Evolutionary conservation across 1,140 invertebrate species (phyloP).

Genomic region (Neodiprion pinetum): DNA sequence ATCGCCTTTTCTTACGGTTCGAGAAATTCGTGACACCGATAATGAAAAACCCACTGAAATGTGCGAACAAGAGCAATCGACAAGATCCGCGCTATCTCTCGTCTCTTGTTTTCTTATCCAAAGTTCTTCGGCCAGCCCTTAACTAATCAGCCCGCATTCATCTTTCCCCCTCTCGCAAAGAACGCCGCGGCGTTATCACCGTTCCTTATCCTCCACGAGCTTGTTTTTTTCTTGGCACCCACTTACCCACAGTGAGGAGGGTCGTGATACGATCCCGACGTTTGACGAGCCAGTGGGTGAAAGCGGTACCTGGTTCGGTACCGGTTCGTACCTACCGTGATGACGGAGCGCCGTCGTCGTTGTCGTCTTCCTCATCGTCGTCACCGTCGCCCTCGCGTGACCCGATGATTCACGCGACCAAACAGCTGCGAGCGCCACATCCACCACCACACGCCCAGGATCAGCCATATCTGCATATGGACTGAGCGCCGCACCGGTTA

Average conservation of each 20-base stretch:
- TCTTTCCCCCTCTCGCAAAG: too few relatives aligned
- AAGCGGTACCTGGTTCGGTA: constrained; percentile 32
- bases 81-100: too few relatives aligned
- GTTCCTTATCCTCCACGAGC: too few relatives aligned
- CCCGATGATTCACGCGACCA: constrained; percentile 43
- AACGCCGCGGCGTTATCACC: too few relatives aligned
- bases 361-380: constrained; percentile 22
- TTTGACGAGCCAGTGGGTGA: constrained; percentile 23
- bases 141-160: too few relatives aligned
- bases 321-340: constrained; percentile 38
- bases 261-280: not conserved
- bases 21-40: too few relatives aligned
- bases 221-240: too few relatives aligned
- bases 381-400: constrained; percentile 37
- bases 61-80: too few relatives aligned
- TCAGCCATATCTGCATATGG: not conserved
- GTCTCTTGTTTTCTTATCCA: too few relatives aligned
- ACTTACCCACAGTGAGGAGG: not conserved
- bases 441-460: not conserved
- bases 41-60: too few relatives aligned
- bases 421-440: constrained; percentile 14
- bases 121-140: too few relatives aligned
- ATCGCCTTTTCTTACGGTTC: too few relatives aligned
- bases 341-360: constrained; percentile 19
- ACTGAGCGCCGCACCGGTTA: not conserved